phyloP scores from a whole-genome alignment of 2,888 invertebrate genomes.

The Schrankia costaestrigalis region DNA sequence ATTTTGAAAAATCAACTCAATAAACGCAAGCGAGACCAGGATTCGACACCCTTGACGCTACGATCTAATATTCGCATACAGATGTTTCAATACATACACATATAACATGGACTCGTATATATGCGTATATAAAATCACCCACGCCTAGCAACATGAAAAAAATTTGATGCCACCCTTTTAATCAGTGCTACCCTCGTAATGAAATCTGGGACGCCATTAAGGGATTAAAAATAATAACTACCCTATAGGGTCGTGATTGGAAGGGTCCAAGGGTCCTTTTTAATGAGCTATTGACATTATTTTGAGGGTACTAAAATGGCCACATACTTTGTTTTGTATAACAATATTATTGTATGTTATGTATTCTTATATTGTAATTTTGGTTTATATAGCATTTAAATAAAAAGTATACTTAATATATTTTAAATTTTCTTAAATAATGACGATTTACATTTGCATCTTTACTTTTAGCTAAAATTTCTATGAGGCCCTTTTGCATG shows the following conservation, averaged over 20 bases:
- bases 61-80: too few relatives aligned
- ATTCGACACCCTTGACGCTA: too few relatives aligned
- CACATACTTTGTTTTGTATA: too few relatives aligned
- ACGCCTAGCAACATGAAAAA: slow-evolving; percentile 36
- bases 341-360: background rate
- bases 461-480: too few relatives aligned
- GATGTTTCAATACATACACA: slow-evolving; percentile 1
- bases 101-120: background rate
- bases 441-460: too few relatives aligned
- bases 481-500: too few relatives aligned
- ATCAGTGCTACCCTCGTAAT: slow-evolving; percentile 72
- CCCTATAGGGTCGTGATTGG: slow-evolving; percentile 57
- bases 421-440: background rate
- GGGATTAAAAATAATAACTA: slow-evolving; percentile 80
- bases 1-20: too few relatives aligned
- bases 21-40: too few relatives aligned
- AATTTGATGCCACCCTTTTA: slow-evolving; percentile 67
- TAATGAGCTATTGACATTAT: slow-evolving; percentile 64
- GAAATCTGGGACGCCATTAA: slow-evolving; percentile 78
- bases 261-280: slow-evolving; percentile 42
- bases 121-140: slow-evolving; percentile 16
- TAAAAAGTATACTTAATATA: background rate
- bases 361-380: background rate
- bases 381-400: background rate
- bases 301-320: too few relatives aligned